These are phyloP conservation scores for Xylocopa sonorina DNA, from an alignment of 1,140 invertebrate genomes.

Conservation along the genomic window DNA sequence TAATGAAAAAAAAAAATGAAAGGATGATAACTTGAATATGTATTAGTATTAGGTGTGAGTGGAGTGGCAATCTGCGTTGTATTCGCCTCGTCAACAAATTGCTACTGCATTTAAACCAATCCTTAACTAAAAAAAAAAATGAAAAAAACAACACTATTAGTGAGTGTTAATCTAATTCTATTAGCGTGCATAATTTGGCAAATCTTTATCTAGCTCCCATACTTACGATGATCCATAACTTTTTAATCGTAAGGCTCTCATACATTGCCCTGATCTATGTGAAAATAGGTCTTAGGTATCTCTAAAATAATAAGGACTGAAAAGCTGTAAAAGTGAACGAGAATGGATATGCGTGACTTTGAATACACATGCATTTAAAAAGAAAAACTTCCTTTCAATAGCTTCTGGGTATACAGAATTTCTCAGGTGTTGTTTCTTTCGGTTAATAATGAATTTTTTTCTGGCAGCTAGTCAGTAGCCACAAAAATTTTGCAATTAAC, in stretches of 20 bases:
- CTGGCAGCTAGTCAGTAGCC: constrained; percentile 70
- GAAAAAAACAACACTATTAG: constrained; percentile 22
- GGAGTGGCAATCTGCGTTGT: constrained; percentile 45
- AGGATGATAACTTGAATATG: constrained; percentile 36
- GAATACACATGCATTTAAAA: constrained; percentile 48
- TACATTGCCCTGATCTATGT: constrained; percentile 40
- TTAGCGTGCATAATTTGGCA: constrained; percentile 41
- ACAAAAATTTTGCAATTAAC: constrained; percentile 8
- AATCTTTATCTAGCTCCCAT: constrained; percentile 32
- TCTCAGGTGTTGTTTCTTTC: constrained; percentile 27
- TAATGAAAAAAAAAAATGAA: constrained; percentile 43
- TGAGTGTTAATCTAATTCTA: constrained; percentile 39
- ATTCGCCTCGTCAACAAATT: constrained; percentile 36
- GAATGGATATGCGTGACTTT: constrained; percentile 36
- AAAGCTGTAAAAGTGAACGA: constrained; percentile 17
- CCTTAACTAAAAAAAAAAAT: constrained; percentile 23
- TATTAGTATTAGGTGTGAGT: constrained; percentile 43
- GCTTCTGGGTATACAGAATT: constrained; percentile 26
- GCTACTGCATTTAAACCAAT: constrained; percentile 58
- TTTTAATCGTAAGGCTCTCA: constrained; percentile 44
- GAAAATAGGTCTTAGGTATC: constrained; percentile 38
- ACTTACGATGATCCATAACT: constrained; percentile 25
- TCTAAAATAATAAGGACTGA: constrained; percentile 22
- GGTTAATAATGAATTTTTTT: constrained; percentile 30
- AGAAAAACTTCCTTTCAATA: constrained; percentile 31